These are phyloP conservation scores for Neomonachus schauinslandi DNA, from an alignment of 2,113 vertebrate species.

Conservation along the genomic window DNA sequence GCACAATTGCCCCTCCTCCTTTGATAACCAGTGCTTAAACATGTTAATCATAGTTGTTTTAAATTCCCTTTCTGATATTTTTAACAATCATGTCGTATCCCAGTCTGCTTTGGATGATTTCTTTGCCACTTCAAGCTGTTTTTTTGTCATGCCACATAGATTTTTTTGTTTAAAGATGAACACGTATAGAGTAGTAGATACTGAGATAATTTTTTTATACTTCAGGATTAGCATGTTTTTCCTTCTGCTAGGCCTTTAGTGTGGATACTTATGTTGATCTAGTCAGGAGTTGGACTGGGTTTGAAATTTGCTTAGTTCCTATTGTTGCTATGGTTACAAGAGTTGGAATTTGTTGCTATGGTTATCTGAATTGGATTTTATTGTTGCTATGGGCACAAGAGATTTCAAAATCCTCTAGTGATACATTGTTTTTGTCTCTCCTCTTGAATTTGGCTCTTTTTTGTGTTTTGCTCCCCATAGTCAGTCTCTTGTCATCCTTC, in stretches of 20 bases:
- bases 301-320: conserved; percentile 74
- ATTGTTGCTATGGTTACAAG: conserved; percentile 67
- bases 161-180: conserved; percentile 48
- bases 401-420: conserved; percentile 69
- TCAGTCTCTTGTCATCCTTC: conserved; percentile 25
- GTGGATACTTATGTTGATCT: conserved; percentile 60
- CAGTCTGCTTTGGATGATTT: conserved; percentile 34
- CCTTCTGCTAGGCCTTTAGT: conserved; percentile 34
- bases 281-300: conserved; percentile 46
- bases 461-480: conserved; percentile 42
- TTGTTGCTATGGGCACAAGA: conserved; percentile 68
- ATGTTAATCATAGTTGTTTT: conserved; percentile 54
- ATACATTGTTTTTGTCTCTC: conserved; percentile 68
- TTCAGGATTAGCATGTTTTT: conserved; percentile 42
- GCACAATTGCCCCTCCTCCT: conserved; percentile 10
- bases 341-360: conserved; percentile 75
- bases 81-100: neutral
- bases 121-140: conserved; percentile 31
- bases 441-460: conserved; percentile 57
- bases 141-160: neutral
- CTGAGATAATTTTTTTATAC: conserved; percentile 7
- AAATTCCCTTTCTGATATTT: conserved; percentile 52
- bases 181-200: neutral
- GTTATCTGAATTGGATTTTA: conserved; percentile 69
- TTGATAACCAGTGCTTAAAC: conserved; percentile 48